These are phyloP conservation scores for Druon quercuslanigerum DNA, from an alignment of 1,140 invertebrate genomes.

Conservation along the genomic window DNA sequence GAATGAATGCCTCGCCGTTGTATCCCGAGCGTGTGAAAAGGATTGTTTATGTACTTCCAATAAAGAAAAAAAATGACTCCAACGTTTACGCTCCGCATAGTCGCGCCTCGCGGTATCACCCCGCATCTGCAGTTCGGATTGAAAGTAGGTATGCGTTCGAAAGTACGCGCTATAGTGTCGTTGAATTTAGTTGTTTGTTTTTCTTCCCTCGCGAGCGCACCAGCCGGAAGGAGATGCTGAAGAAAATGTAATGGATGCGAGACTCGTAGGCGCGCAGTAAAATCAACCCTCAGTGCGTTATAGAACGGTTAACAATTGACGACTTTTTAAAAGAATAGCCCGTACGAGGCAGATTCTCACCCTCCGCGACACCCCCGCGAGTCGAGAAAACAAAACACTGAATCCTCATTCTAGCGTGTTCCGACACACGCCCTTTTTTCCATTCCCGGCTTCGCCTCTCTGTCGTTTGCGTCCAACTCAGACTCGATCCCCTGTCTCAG, in stretches of 20 bases:
- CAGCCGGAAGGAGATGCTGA: slow-evolving; percentile 37
- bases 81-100: slow-evolving; percentile 24
- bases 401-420: slow-evolving; percentile 72
- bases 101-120: slow-evolving; percentile 34
- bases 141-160: slow-evolving; percentile 27
- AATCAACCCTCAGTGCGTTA: slow-evolving; percentile 64
- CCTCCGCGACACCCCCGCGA: slow-evolving; percentile 55
- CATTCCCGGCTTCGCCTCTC: slow-evolving; percentile 44
- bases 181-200: slow-evolving; percentile 18
- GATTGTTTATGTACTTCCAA: slow-evolving; percentile 45
- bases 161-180: slow-evolving; percentile 21
- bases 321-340: slow-evolving; percentile 71
- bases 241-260: slow-evolving; percentile 54
- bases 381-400: slow-evolving; percentile 70
- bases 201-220: background rate
- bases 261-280: slow-evolving; percentile 45
- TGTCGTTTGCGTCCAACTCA: slow-evolving; percentile 42
- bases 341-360: slow-evolving; percentile 65
- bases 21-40: background rate
- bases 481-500: slow-evolving; percentile 46
- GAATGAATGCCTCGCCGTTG: too few species aligned
- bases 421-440: slow-evolving; percentile 60
- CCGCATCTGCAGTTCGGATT: slow-evolving; percentile 40
- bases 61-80: slow-evolving; percentile 49
- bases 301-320: slow-evolving; percentile 71